A percentile compares a stretch with the other conserved stretches of the same genome.
These are phyloP conservation scores for Heliothis virescens DNA, from an alignment of 1,140 invertebrate genomes.

Conservation along the genomic window DNA sequence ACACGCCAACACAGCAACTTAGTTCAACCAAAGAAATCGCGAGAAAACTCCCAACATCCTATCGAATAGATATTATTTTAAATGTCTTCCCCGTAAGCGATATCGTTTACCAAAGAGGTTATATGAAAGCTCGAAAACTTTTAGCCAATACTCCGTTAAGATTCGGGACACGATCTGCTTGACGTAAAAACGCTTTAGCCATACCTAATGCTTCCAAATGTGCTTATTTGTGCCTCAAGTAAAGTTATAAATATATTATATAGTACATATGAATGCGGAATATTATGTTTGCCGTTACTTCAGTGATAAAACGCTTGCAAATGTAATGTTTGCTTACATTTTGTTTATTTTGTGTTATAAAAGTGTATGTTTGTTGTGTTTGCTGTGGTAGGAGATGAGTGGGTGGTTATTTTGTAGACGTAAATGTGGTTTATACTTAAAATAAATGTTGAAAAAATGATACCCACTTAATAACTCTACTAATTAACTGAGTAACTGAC, in stretches of 20 bases:
- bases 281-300: conserved; percentile 16
- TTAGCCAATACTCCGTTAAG: conserved; percentile 52
- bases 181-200: conserved; percentile 67
- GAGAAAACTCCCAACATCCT: conserved; percentile 11
- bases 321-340: conserved; percentile 14
- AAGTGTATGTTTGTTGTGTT: conserved; percentile 5
- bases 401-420: not conserved
- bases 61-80: conserved; percentile 53
- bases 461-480: no score
- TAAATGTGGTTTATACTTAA: no score
- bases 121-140: conserved; percentile 50
- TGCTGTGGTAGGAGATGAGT: not conserved
- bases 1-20: conserved; percentile 1
- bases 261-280: conserved; percentile 41
- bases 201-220: conserved; percentile 67
- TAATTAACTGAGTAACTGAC: no score
- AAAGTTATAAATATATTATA: conserved; percentile 51
- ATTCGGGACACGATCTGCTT: conserved; percentile 62
- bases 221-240: conserved; percentile 61
- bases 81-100: conserved; percentile 46
- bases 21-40: not conserved
- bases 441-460: no score
- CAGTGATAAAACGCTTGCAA: conserved; percentile 13
- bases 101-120: conserved; percentile 48
- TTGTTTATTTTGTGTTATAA: conserved; percentile 12